phyloP scores from a whole-genome alignment of 2,888 invertebrate species.

The Amphimallon solstitiale region DNA sequence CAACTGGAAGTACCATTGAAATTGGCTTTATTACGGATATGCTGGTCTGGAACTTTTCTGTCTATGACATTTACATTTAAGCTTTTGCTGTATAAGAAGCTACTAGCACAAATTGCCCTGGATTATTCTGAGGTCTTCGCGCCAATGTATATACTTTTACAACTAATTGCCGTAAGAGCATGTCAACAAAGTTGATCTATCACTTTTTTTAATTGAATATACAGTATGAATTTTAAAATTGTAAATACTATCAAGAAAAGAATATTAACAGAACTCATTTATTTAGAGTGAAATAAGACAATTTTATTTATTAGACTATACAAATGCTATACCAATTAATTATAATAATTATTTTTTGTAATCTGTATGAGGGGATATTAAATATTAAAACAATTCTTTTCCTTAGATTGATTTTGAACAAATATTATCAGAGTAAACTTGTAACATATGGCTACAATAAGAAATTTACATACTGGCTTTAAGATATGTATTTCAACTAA shows the following conservation, averaged over 20 bases:
- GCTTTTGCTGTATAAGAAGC: constrained; percentile 87
- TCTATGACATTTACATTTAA: constrained; percentile 90
- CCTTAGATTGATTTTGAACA: no score
- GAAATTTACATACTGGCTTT: no score
- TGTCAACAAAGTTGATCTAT: constrained; percentile 73
- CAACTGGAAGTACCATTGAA: constrained; percentile 82
- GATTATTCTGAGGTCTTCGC: constrained; percentile 94
- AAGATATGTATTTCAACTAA: no score
- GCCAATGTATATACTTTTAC: constrained; percentile 88
- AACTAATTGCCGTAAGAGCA: constrained; percentile 90
- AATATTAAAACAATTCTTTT: no score
- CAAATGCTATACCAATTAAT: no score
- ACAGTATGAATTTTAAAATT: background rate
- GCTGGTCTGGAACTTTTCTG: constrained; percentile 86
- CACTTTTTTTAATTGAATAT: background rate
- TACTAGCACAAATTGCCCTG: constrained; percentile 81
- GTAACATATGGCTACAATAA: no score
- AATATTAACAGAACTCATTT: no score
- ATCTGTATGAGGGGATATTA: no score
- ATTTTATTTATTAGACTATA: no score
- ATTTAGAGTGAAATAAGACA: no score
- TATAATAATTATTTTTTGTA: no score
- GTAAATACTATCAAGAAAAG: constrained; percentile 1
- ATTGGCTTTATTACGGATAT: constrained; percentile 80
- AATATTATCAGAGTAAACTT: no score